phyloP scores from a whole-genome alignment of 2,888 invertebrate genomes.

The Lasioglossum zephyrum region DNA sequence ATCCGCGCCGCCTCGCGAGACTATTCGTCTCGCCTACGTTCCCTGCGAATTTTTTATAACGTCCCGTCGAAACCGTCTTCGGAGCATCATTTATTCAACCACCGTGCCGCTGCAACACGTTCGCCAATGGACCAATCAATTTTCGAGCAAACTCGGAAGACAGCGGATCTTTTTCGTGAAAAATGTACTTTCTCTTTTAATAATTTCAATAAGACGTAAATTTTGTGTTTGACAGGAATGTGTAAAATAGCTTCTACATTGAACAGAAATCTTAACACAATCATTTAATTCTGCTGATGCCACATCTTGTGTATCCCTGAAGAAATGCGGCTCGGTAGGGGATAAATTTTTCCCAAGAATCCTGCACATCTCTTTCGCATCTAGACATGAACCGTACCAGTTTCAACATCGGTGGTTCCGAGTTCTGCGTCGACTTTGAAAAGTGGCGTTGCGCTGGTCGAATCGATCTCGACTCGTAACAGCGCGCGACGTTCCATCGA shows the following conservation, averaged over 20 bases:
- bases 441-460: neutral
- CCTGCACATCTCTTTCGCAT: neutral
- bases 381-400: neutral
- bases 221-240: no score
- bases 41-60: neutral
- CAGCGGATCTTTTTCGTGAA: neutral
- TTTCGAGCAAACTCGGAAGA: neutral
- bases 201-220: no score
- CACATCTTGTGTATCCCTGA: neutral
- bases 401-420: neutral
- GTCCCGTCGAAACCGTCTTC: slow-evolving; percentile 1
- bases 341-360: neutral
- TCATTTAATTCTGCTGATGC: neutral
- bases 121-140: neutral
- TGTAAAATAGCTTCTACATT: neutral
- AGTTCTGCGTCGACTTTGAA: neutral
- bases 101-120: neutral
- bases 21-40: slow-evolving; percentile 1
- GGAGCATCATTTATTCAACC: neutral
- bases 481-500: neutral
- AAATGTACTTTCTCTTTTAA: neutral
- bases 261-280: neutral
- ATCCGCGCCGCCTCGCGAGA: neutral
- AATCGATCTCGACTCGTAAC: slow-evolving; percentile 10
- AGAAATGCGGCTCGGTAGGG: neutral